phyloP scores from a whole-genome alignment of 2,888 invertebrate species.

The Drosophila atroscutellata region DNA sequence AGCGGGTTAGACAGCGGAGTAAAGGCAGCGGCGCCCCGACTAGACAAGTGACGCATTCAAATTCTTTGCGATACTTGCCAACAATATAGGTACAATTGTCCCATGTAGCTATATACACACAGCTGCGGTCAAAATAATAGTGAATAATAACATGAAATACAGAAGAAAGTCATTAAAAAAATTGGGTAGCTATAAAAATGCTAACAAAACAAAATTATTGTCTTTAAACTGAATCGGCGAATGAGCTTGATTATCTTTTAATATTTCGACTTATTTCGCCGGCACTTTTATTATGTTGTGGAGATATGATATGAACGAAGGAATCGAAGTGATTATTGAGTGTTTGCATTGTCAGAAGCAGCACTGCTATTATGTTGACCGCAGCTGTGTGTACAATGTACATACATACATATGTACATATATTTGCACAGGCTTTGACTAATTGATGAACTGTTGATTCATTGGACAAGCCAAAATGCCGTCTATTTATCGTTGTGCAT shows the following conservation, averaged over 20 bases:
- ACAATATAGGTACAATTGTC: slow-evolving; percentile 27
- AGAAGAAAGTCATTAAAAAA: too few species aligned
- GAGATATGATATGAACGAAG: not conserved
- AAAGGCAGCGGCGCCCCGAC: slow-evolving; percentile 35
- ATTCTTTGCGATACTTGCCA: slow-evolving; percentile 64
- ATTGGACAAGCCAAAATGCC: slow-evolving; percentile 43
- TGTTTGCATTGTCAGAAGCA: not conserved
- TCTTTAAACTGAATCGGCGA: not conserved
- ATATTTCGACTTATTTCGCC: not conserved
- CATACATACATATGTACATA: slow-evolving; percentile 10
- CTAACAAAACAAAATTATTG: not conserved
- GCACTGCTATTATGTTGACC: not conserved
- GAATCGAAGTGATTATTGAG: not conserved
- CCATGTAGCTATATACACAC: slow-evolving; percentile 4
- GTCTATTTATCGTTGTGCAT: slow-evolving; percentile 19
- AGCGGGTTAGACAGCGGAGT: slow-evolving; percentile 18
- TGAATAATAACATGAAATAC: too few species aligned
- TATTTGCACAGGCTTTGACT: slow-evolving; percentile 36
- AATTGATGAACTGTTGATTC: slow-evolving; percentile 69
- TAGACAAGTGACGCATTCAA: slow-evolving; percentile 75
- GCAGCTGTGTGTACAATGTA: not conserved
- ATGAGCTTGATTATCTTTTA: not conserved
- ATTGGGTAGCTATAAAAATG: too few species aligned
- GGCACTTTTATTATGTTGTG: not conserved
- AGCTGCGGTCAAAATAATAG: not conserved